Conservation (phyloP, 1,140 invertebrate genomes). For the Drosophila arawakana region DNA sequence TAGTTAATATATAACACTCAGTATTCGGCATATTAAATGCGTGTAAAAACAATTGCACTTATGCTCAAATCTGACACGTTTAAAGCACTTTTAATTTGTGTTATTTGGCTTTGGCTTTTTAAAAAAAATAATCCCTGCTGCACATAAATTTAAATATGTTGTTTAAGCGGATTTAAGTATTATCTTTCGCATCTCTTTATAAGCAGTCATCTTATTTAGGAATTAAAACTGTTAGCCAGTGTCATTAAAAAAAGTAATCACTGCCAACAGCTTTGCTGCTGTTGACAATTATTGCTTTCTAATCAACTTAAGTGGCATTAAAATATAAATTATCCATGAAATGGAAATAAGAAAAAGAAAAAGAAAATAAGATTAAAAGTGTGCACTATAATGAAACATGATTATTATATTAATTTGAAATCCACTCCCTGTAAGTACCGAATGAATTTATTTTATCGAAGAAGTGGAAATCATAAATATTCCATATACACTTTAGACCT, state of each 20-base stretch:
- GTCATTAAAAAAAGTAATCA: not conserved
- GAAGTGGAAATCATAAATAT: conserved; percentile 70
- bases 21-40: conserved; percentile 9
- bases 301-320: conserved; percentile 19
- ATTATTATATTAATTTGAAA: conserved; percentile 14
- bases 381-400: conserved; percentile 3
- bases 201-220: no score
- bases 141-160: no score
- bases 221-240: not conserved
- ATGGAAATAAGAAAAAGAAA: not conserved
- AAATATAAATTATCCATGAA: conserved; percentile 15
- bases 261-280: conserved; percentile 2
- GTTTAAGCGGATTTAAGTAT: no score
- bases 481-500: conserved; percentile 46
- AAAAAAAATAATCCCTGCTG: no score
- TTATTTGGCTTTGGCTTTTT: not conserved
- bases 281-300: conserved; percentile 16
- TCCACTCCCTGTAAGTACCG: conserved; percentile 25
- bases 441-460: conserved; percentile 65
- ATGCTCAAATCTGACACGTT: not conserved
- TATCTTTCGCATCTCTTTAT: no score
- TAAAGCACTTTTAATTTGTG: not conserved
- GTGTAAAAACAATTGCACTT: not conserved
- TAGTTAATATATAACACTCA: not conserved
- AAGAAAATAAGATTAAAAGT: conserved; percentile 5